phyloP scores from a whole-genome alignment of 2,888 invertebrate genomes.

The Caenorhabditis wallacei region DNA sequence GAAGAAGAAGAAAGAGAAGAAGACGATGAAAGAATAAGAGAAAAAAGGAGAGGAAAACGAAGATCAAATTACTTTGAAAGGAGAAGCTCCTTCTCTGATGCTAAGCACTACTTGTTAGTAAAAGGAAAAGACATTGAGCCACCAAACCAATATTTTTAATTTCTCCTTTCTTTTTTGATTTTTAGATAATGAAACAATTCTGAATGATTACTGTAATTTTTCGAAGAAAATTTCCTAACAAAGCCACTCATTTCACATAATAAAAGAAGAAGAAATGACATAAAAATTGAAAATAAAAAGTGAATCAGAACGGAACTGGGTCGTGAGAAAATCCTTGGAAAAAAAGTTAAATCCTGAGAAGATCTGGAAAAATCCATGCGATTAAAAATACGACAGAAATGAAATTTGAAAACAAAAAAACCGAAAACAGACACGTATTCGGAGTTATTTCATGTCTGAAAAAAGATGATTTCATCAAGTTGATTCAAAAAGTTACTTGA shows the following conservation, averaged over 20 bases:
- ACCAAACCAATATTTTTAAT: slow-evolving; percentile 24
- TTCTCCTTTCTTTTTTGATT: neutral
- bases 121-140: slow-evolving; percentile 43
- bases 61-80: slow-evolving; percentile 34
- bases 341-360: slow-evolving; percentile 10
- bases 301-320: neutral
- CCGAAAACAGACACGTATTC: neutral
- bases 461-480: too few relatives aligned
- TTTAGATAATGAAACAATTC: neutral
- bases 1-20: slow-evolving; percentile 19
- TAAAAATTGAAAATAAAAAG: neutral
- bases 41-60: slow-evolving; percentile 34
- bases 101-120: slow-evolving; percentile 41
- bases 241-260: too few relatives aligned
- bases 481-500: too few relatives aligned
- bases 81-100: slow-evolving; percentile 36
- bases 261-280: neutral
- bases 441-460: too few relatives aligned
- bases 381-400: slow-evolving; percentile 1
- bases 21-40: slow-evolving; percentile 8
- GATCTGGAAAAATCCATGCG: slow-evolving; percentile 28
- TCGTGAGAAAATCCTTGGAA: slow-evolving; percentile 18
- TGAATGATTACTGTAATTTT: neutral
- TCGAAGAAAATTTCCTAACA: neutral
- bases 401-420: neutral